Evolutionary conservation across 2,888 invertebrate species (phyloP).

Genomic region (Glyphotaelius pellucidus): DNA sequence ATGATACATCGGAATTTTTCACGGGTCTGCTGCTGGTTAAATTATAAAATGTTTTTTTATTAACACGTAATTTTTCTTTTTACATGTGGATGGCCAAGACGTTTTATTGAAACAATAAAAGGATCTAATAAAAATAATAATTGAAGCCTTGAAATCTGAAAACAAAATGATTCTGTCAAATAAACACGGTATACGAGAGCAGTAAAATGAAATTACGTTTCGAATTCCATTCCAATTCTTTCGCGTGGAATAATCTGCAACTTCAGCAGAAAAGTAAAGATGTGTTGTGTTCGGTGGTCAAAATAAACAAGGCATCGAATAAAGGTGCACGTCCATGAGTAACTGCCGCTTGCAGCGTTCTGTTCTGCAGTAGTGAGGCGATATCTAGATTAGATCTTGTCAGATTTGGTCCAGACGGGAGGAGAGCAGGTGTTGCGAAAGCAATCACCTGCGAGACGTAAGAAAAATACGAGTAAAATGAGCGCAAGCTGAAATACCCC

Average conservation of each 20-base stretch:
- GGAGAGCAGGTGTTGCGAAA: slow-evolving; percentile 29
- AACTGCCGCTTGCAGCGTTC: neutral
- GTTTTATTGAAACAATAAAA: neutral
- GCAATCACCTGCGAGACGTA: slow-evolving; percentile 12
- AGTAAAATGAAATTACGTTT: neutral
- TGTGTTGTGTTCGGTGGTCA: slow-evolving; percentile 13
- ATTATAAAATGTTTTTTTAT: too few species aligned
- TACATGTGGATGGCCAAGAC: neutral
- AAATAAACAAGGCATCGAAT: neutral
- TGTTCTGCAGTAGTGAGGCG: slow-evolving; percentile 32
- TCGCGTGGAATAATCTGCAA: slow-evolving; percentile 12
- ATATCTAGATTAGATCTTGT: slow-evolving; percentile 46
- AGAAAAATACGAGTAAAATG: slow-evolving; percentile 14
- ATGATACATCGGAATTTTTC: too few species aligned
- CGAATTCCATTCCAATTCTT: slow-evolving; percentile 28
- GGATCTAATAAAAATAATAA: neutral
- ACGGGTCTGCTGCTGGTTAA: too few species aligned
- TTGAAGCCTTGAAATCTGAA: neutral
- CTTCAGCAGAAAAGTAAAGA: neutral
- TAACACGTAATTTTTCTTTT: neutral
- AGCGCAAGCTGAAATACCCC: neutral
- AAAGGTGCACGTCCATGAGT: slow-evolving; percentile 33
- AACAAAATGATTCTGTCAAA: neutral
- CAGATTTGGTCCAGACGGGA: slow-evolving; percentile 38
- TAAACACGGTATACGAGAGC: neutral